phyloP scores from a whole-genome alignment of 2,888 invertebrate species.

The Notocelia uddmanniana region DNA sequence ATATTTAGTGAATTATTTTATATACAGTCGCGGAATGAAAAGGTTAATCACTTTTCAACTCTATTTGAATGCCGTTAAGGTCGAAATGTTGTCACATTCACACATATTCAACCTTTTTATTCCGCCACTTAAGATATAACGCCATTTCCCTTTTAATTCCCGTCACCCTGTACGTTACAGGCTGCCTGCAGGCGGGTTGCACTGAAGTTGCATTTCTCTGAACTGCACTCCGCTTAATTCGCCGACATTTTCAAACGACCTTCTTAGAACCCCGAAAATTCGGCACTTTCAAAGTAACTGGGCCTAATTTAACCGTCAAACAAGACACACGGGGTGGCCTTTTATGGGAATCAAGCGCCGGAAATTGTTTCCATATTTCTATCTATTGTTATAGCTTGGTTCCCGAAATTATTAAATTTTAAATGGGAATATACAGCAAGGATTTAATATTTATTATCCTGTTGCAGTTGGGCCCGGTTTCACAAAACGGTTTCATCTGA shows the following conservation, averaged over 20 bases:
- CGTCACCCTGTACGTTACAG: conserved; percentile 8
- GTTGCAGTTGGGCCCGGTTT: not conserved
- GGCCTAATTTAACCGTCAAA: conserved; percentile 32
- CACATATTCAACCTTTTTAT: too few relatives aligned
- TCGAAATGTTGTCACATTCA: too few relatives aligned
- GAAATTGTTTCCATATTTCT: conserved; percentile 36
- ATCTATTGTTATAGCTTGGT: conserved; percentile 1
- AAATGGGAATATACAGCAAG: not conserved
- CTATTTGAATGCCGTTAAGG: too few relatives aligned
- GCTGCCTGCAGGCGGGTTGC: conserved; percentile 9
- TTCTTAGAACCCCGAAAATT: conserved; percentile 35
- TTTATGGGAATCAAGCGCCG: conserved; percentile 18
- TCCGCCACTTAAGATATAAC: too few relatives aligned
- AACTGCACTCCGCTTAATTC: conserved; percentile 29
- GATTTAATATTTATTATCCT: not conserved
- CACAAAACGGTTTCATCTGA: too few relatives aligned
- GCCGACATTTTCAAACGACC: conserved; percentile 12
- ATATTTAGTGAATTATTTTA: too few relatives aligned
- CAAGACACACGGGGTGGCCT: conserved; percentile 22
- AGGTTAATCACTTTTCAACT: too few relatives aligned
- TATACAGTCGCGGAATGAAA: too few relatives aligned
- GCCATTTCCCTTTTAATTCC: not conserved
- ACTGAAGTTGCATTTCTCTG: conserved; percentile 30
- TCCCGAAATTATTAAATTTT: not conserved
- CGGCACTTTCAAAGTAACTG: conserved; percentile 10